Percentiles rank a stretch among this genome's conserved stretches.
phyloP scores from a whole-genome alignment of 2,888 invertebrate genomes.

The Scaptomyza flava region DNA sequence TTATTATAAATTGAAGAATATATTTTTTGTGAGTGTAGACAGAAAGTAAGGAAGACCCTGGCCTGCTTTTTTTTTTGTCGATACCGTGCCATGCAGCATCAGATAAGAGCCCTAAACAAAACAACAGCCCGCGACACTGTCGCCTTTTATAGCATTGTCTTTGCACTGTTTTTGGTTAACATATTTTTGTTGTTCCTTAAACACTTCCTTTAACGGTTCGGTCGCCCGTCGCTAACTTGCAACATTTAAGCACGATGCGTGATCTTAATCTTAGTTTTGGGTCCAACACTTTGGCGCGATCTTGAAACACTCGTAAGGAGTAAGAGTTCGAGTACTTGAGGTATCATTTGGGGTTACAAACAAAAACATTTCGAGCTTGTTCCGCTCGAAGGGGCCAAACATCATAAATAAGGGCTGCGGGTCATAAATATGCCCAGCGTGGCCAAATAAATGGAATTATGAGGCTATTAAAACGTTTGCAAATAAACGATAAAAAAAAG shows the following conservation, averaged over 20 bases:
- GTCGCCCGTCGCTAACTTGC: conserved; percentile 5
- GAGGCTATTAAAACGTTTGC: conserved; percentile 68
- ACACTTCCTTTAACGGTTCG: conserved; percentile 53
- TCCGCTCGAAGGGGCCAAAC: conserved; percentile 8
- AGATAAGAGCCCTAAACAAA: conserved; percentile 38
- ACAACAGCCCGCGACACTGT: conserved; percentile 6
- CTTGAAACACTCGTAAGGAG: conserved; percentile 34
- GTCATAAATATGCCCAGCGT: conserved; percentile 59
- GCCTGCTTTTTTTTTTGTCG: conserved; percentile 4
- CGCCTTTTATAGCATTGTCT: conserved; percentile 43
- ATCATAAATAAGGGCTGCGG: conserved; percentile 69
- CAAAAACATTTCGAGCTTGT: conserved; percentile 1
- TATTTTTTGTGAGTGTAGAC: neutral
- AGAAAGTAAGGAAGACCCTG: conserved; percentile 4
- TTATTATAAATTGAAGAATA: too few relatives aligned
- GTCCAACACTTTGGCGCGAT: conserved; percentile 45
- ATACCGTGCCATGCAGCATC: conserved; percentile 64
- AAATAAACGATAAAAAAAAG: conserved; percentile 63
- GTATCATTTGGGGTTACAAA: neutral
- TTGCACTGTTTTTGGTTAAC: conserved; percentile 15
- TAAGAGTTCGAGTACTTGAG: neutral
- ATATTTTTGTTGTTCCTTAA: conserved; percentile 50
- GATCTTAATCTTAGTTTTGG: conserved; percentile 41
- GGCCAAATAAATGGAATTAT: conserved; percentile 60
- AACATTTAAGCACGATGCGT: conserved; percentile 50